Evolutionary conservation across 2,113 vertebrate genomes (phyloP), one percentile per base, ranked within the genome.

Genomic region (Platysteira castanea): DNA sequence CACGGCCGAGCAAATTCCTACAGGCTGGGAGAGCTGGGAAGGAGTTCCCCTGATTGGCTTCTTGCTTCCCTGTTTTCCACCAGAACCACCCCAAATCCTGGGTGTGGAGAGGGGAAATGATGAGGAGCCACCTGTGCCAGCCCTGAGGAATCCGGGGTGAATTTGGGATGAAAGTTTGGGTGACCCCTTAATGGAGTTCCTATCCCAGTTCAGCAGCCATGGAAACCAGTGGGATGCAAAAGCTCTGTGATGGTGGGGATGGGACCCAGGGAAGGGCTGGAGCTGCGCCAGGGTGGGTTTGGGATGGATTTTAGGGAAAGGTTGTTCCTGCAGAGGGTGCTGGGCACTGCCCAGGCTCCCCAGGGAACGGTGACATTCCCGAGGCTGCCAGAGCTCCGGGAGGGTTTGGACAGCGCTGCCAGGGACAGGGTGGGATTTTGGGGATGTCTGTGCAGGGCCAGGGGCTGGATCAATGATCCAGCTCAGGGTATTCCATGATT

Each of bases 401-500:
- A 33, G 6, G 1, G 4, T 31, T 53, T 37, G 35, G 41, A 37
- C 26, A 61, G 0, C 0, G 0, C 5, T 31, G 6, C 3, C 30
- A 35, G 46, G 44, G 6, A 39, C 23, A 59, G 20, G 35, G 15
- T 27, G 87, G 30, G 35, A 13, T 24, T 42, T 22, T 12, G 63
- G 71, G 33, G 22, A 15, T 11, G 17, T 37, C 35, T 56, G 64
- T 3, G 41, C 47, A 69, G 63, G 54, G 54, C 11, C 52, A 23
- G 35, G 35, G 2, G 30, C 1, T 61, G 41, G 18, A 27, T 35
- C 41, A 39, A 2, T 31, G 70, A 35, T 41, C 47, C 54, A 26
- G 11, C 47, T 69, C 41, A 47, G 70, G 15, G 8, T 19, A 42
- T 42, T 31, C 41, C 18, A 5, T 13, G 15, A 6, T 13, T 69